Conservation (phyloP, 2,113 vertebrate species). For the Mobula birostris region DNA sequence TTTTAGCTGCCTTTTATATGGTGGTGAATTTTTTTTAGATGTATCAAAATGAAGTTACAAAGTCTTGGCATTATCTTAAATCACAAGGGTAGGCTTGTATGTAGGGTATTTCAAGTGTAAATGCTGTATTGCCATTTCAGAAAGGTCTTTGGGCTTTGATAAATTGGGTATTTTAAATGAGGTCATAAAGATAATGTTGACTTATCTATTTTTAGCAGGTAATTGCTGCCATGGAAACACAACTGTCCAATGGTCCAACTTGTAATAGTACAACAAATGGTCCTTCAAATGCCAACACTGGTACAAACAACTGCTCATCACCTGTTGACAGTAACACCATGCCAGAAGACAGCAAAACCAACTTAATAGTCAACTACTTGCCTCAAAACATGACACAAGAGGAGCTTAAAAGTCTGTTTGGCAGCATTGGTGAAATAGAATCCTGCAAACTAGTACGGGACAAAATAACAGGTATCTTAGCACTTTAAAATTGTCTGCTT, state of each 20-base stretch:
- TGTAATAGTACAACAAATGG: constrained; percentile 93
- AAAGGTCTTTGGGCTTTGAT: neutral
- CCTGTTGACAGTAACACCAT: constrained; percentile 84
- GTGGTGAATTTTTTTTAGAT: neutral
- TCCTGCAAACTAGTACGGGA: constrained; percentile 96
- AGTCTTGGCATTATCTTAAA: neutral
- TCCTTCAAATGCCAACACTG: constrained; percentile 58
- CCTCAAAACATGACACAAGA: constrained; percentile 98
- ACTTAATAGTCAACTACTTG: constrained; percentile 98
- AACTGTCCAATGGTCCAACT: constrained; percentile 90
- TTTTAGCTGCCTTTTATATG: too few species aligned
- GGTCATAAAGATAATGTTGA: constrained; percentile 22
- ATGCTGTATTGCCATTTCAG: neutral
- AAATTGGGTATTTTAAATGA: neutral
- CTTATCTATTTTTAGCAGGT: constrained; percentile 76
- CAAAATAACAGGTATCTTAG: constrained; percentile 88
- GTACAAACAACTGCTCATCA: constrained; percentile 89
- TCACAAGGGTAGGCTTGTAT: neutral
- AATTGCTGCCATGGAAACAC: constrained; percentile 98
- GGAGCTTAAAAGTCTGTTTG: constrained; percentile 91
- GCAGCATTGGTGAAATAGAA: constrained; percentile 93
- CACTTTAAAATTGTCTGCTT: constrained; percentile 21
- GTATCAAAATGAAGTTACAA: neutral
- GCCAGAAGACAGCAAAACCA: constrained; percentile 92
- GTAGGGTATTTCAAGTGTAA: too few species aligned